Conservation (phyloP, 1,140 invertebrate genomes). For the Fragariocoptes setiger region DNA sequence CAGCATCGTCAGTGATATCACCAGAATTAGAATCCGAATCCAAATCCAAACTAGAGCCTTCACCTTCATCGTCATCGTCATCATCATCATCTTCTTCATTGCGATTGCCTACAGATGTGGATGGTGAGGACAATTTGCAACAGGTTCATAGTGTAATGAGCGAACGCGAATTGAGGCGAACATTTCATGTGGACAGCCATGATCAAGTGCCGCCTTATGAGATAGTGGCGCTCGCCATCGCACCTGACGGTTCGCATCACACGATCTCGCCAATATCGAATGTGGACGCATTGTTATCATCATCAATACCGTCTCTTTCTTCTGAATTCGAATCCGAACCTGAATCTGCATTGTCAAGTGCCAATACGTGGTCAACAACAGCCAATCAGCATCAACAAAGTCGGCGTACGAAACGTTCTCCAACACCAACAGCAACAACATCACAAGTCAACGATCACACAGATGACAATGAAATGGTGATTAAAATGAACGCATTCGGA, state of each 20-base stretch:
- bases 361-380: slow-evolving; percentile 25
- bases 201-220: slow-evolving; percentile 20
- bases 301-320: not conserved
- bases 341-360: slow-evolving; percentile 17
- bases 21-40: not conserved
- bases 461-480: slow-evolving; percentile 7
- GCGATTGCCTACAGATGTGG: not conserved
- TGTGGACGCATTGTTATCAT: not conserved
- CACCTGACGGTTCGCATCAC: not conserved
- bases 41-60: too few relatives aligned
- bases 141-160: slow-evolving; percentile 47
- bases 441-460: not conserved
- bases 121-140: not conserved
- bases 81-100: not conserved
- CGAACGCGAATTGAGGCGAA: slow-evolving; percentile 34
- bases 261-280: not conserved
- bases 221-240: not conserved
- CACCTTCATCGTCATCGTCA: too few relatives aligned
- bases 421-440: not conserved
- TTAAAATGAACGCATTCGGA: slow-evolving; percentile 13
- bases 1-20: not conserved
- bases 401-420: not conserved
- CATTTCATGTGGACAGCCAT: slow-evolving; percentile 43
- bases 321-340: not conserved
- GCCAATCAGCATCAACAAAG: slow-evolving; percentile 1